Evolutionary conservation across 1,140 invertebrate species (phyloP).

Genomic region (Teleogryllus occipitalis): DNA sequence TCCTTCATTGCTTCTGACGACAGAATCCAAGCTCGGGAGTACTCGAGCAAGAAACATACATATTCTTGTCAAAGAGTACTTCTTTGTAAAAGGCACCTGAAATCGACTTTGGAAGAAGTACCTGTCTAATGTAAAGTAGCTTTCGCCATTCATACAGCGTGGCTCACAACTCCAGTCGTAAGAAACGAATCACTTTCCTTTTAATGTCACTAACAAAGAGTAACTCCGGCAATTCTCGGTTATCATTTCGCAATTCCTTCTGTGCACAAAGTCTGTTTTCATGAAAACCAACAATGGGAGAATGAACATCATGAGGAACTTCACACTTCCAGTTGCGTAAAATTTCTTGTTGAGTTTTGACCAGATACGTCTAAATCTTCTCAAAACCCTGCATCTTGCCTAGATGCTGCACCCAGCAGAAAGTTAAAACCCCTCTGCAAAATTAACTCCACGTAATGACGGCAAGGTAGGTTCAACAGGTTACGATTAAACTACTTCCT

Average conservation of each 20-base stretch:
- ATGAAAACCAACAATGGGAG: background rate
- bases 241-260: conserved; percentile 13
- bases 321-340: conserved; percentile 12
- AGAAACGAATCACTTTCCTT: conserved; percentile 7
- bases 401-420: background rate
- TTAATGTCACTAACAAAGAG: conserved; percentile 8
- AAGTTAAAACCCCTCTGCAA: conserved; percentile 11
- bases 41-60: conserved; percentile 9
- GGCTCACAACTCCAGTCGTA: background rate
- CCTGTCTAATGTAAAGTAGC: background rate
- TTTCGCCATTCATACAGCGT: background rate
- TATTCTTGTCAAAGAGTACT: background rate
- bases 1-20: conserved; percentile 2
- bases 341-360: background rate
- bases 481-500: no score
- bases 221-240: conserved; percentile 10
- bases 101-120: background rate
- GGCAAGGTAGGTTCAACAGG: no score
- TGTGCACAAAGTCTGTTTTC: conserved; percentile 7
- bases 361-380: background rate
- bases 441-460: conserved; percentile 12
- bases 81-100: background rate
- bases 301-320: conserved; percentile 12
- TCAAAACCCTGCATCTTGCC: background rate
- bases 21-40: background rate